A percentile compares a stretch with the other conserved stretches of the same genome.
Evolutionary conservation across 2,888 invertebrate species (phyloP).

Genomic region (Trissolcus brochymenae): DNA sequence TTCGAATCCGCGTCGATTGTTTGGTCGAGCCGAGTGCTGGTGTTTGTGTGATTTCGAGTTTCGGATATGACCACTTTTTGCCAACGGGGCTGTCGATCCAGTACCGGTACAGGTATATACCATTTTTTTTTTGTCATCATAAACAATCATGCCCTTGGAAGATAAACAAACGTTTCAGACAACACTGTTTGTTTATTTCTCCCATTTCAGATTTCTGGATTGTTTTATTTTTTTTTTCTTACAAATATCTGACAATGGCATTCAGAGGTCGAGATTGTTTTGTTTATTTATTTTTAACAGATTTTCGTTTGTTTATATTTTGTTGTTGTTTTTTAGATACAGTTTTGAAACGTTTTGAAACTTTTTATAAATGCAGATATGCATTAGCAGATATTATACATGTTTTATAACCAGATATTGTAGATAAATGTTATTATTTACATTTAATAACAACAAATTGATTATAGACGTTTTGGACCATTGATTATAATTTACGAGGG

Average conservation of each 20-base stretch:
- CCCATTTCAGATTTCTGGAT: no score
- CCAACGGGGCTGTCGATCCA: not conserved
- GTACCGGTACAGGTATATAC: slow-evolving; percentile 18
- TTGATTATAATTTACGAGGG: slow-evolving; percentile 16
- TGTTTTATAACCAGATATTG: no score
- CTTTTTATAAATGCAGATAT: no score
- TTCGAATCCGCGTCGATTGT: slow-evolving; percentile 13
- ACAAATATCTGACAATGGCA: no score
- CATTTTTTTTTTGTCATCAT: not conserved
- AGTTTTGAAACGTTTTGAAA: no score
- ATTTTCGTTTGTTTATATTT: no score
- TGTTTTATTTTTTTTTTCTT: no score
- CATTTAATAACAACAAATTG: slow-evolving; percentile 22
- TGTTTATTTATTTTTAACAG: no score
- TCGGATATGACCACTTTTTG: not conserved
- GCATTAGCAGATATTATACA: no score
- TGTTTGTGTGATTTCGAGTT: slow-evolving; percentile 22
- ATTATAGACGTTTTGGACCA: slow-evolving; percentile 13
- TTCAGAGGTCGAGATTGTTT: no score
- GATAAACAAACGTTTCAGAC: not conserved
- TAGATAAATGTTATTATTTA: slow-evolving; percentile 22
- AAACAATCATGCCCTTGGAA: slow-evolving; percentile 3
- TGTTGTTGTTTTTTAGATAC: no score
- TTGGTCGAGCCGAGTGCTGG: slow-evolving; percentile 24
- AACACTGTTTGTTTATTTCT: no score